Evolutionary conservation across 2,888 invertebrate species (phyloP).

Genomic region (Polymixis lichenea): DNA sequence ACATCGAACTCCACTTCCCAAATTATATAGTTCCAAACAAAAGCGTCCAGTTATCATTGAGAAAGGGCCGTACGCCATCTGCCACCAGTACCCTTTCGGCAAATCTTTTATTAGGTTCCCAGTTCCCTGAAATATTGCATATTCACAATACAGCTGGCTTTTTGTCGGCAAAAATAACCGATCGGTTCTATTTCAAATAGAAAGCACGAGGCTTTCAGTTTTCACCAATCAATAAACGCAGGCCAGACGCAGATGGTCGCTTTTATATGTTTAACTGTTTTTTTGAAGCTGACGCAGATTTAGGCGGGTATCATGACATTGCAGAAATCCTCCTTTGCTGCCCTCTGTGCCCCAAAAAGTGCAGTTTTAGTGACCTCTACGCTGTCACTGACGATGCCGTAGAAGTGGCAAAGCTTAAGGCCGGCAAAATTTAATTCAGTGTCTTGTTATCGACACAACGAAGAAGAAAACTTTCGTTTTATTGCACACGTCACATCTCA

Average conservation of each 20-base stretch:
- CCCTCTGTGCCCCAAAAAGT: too few relatives aligned
- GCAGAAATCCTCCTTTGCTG: background rate
- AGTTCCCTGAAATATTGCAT: conserved; percentile 82
- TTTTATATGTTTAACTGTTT: conserved; percentile 14
- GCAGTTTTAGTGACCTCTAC: too few relatives aligned
- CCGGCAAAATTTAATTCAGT: too few relatives aligned
- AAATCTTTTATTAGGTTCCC: conserved; percentile 78
- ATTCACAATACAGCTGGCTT: conserved; percentile 79
- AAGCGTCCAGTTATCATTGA: conserved; percentile 56
- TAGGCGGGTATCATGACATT: too few relatives aligned
- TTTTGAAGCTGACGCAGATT: background rate
- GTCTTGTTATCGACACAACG: too few relatives aligned
- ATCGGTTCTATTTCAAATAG: conserved; percentile 73
- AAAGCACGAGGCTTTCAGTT: conserved; percentile 48
- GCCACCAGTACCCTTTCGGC: conserved; percentile 68
- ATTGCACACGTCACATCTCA: too few relatives aligned
- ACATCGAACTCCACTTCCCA: conserved; percentile 12
- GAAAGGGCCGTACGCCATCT: conserved; percentile 67
- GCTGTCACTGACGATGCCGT: too few relatives aligned
- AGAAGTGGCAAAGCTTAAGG: too few relatives aligned
- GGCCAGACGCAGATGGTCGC: conserved; percentile 19
- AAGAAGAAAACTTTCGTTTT: too few relatives aligned
- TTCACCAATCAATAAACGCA: conserved; percentile 42
- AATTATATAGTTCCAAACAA: conserved; percentile 60
- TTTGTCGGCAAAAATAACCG: conserved; percentile 70